Evolutionary conservation across 2,797 vertebrate genomes (phyloP), one percentile per base, ranked within the genome.

Genomic region (Thalassophryne amazonica): DNA sequence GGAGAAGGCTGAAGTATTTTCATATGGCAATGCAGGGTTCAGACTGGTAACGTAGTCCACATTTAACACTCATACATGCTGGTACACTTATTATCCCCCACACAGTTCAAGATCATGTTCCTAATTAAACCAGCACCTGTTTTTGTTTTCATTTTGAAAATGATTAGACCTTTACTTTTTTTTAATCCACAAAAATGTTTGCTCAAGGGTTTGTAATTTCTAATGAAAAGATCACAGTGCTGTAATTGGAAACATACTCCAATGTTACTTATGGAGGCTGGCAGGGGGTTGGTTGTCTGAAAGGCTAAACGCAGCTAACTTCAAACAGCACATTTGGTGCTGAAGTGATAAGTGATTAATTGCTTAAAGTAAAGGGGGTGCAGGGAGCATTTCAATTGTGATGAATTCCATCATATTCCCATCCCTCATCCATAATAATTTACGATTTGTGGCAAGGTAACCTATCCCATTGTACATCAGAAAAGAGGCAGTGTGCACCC

Each of bases 111-210:
- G 87, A 69, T 88, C 86, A 69, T 88, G 83, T 85, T 91, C 78
- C 63, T 91, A 87, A 89, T 92, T 89, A 91, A 91, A 87, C 75
- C 63, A 65, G 73, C 87, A 91, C 86, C 85, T 93, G 89, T 87
- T 91, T 88, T 90, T 87, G 83, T 83, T 92, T 93, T 90, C 57
- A 85, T 84, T 90, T 92, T 79, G 73, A 87, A 89, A 90, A 91
- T 91, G 78, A 90, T 91, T 91, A 90, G 89, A 89, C 88, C 88
- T 88, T 89, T 80, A 87, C 82, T 88, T 84, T 85, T 88, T 84
- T 85, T 88, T 85, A 86, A 81, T 85, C 65, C 67, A 48, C 58
- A 83, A 86, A 87, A 90, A 87, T 81, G 87, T 88, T 91, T 90
- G 83, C 78, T 92, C 88, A 77, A 55, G 85, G 89, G 88, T 87